phyloP scores from a whole-genome alignment of 2,797 vertebrate species.

The Arnoldichthys spilopterus region DNA sequence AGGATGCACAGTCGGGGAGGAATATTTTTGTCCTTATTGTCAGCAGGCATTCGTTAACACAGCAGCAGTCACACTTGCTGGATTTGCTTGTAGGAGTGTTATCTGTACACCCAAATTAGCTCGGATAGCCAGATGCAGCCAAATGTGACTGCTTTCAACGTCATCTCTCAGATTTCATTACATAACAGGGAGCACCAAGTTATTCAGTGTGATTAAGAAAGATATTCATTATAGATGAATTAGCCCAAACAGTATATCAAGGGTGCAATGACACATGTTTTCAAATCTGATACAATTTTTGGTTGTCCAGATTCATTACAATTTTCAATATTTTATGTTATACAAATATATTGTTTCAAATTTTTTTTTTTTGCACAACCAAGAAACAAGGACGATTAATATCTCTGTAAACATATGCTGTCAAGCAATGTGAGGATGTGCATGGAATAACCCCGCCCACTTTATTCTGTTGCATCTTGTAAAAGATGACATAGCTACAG shows the following conservation, averaged over 20 bases:
- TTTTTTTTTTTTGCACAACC: no score
- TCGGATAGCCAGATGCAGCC: slow-evolving; percentile 63
- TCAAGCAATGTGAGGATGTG: no score
- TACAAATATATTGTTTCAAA: no score
- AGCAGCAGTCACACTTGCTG: slow-evolving; percentile 57
- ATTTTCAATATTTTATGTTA: not conserved
- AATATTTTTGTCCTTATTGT: slow-evolving; percentile 63
- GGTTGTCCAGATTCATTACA: not conserved
- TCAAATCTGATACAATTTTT: not conserved
- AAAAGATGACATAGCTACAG: no score
- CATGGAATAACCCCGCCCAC: no score
- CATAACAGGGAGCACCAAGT: slow-evolving; percentile 43
- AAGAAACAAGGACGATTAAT: no score
- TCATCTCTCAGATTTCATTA: slow-evolving; percentile 53
- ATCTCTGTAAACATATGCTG: no score
- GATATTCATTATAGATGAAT: slow-evolving; percentile 40
- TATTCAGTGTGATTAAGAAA: slow-evolving; percentile 48
- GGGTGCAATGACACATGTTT: not conserved
- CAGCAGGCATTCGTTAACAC: slow-evolving; percentile 64
- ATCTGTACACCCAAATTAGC: slow-evolving; percentile 63
- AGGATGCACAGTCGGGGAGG: slow-evolving; percentile 60
- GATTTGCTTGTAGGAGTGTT: slow-evolving; percentile 63
- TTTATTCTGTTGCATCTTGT: no score
- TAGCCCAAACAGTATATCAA: not conserved
- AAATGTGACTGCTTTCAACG: slow-evolving; percentile 54